These are phyloP conservation scores for Oreochromis tanganicae DNA, from an alignment of 2,113 vertebrate species.

Conservation along the genomic window DNA sequence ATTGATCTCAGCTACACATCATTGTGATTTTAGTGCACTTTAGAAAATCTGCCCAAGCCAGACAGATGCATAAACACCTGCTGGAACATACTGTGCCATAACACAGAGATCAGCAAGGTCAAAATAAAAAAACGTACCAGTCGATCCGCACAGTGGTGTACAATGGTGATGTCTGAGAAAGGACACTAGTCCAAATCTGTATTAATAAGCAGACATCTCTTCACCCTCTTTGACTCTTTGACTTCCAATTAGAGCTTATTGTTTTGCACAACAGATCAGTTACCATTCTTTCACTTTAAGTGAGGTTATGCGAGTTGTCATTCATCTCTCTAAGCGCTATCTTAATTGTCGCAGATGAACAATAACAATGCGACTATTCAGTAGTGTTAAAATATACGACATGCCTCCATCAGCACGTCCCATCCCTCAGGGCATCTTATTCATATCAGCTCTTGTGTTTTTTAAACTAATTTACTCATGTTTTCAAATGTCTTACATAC, in stretches of 20 bases:
- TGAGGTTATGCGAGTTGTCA: neutral
- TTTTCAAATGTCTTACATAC: neutral
- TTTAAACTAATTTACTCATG: neutral
- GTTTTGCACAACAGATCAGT: neutral
- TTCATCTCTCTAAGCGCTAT: neutral
- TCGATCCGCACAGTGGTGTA: fast-evolving
- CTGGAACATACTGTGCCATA: neutral
- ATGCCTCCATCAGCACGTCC: neutral
- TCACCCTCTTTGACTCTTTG: neutral
- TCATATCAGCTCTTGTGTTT: neutral
- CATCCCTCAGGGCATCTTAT: neutral
- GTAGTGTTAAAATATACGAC: neutral
- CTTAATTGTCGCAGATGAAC: neutral
- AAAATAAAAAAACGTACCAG: neutral
- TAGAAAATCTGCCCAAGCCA: neutral
- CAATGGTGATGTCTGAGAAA: neutral
- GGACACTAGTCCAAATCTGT: neutral
- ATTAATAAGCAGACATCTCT: neutral
- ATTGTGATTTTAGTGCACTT: neutral
- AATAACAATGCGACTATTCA: neutral
- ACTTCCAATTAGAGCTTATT: neutral
- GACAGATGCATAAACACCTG: neutral
- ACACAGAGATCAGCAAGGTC: neutral
- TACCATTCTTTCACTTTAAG: constrained; percentile 2
- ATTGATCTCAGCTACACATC: neutral